A percentile compares a stretch with the other conserved stretches of the same genome.
Conservation (phyloP, 2,888 invertebrate genomes). For the Deilephila porcellus region DNA sequence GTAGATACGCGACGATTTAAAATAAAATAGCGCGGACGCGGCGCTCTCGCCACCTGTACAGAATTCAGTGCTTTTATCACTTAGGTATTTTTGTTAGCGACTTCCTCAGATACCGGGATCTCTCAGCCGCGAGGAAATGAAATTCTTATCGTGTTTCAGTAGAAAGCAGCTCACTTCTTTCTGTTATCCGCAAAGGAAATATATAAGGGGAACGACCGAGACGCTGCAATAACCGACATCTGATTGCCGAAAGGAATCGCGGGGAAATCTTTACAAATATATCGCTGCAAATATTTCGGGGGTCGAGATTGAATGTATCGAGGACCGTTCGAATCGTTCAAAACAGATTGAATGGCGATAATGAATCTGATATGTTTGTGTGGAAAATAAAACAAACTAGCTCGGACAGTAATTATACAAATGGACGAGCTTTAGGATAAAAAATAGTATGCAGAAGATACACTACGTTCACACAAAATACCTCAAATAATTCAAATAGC, state of each 20-base stretch:
- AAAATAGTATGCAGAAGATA: background rate
- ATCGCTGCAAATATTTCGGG: slow-evolving; percentile 54
- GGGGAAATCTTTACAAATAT: slow-evolving; percentile 66
- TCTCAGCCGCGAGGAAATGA: slow-evolving; percentile 81
- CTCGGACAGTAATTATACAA: background rate
- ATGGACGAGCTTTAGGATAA: background rate
- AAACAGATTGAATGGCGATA: slow-evolving; percentile 18
- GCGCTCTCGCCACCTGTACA: slow-evolving; percentile 62
- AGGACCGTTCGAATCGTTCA: slow-evolving; percentile 12
- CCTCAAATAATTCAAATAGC: background rate
- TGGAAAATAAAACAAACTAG: background rate
- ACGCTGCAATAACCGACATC: slow-evolving; percentile 72
- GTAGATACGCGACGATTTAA: slow-evolving; percentile 39
- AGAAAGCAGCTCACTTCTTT: slow-evolving; percentile 77
- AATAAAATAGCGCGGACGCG: slow-evolving; percentile 47
- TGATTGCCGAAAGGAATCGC: slow-evolving; percentile 76
- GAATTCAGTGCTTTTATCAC: slow-evolving; percentile 80
- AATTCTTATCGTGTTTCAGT: slow-evolving; percentile 83
- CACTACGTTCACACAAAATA: background rate
- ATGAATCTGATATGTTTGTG: background rate
- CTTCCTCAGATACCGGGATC: slow-evolving; percentile 81
- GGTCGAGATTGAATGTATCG: slow-evolving; percentile 44
- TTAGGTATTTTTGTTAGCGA: slow-evolving; percentile 81
- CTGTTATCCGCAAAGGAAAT: slow-evolving; percentile 81
- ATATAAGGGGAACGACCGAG: slow-evolving; percentile 69